Conservation (phyloP, 2,797 vertebrate species). For the Thaleichthys pacificus region DNA sequence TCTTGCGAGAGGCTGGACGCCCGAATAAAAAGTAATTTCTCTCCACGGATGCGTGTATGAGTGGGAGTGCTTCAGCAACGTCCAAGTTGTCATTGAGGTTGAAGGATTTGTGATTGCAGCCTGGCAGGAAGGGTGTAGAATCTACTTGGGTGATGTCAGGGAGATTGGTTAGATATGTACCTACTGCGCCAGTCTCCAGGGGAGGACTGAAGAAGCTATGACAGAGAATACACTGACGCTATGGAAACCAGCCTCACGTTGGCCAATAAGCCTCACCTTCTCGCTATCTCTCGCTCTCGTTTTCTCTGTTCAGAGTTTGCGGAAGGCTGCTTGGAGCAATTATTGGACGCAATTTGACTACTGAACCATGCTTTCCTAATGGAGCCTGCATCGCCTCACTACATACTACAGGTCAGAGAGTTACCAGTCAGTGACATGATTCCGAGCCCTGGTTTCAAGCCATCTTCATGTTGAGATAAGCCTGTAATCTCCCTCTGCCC, state of each 20-base stretch:
- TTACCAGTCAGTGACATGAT: background rate
- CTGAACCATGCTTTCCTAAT: too few relatives aligned
- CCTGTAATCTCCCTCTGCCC: background rate
- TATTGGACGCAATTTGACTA: too few relatives aligned
- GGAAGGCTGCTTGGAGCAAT: too few relatives aligned
- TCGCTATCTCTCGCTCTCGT: background rate
- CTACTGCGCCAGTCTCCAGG: background rate
- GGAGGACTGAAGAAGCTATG: background rate
- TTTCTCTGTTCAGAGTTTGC: too few relatives aligned
- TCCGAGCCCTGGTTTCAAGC: background rate
- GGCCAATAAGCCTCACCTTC: background rate
- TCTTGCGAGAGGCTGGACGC: background rate
- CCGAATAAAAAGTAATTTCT: constrained; percentile 1
- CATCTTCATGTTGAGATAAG: background rate
- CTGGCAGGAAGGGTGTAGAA: background rate
- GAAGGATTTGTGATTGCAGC: constrained; percentile 5
- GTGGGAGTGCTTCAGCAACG: background rate
- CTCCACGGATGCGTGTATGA: background rate
- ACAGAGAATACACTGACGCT: background rate
- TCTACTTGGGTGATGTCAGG: constrained; percentile 6
- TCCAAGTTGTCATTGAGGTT: constrained; percentile 6
- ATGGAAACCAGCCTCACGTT: background rate
- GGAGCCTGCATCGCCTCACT: too few relatives aligned
- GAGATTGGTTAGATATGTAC: background rate
- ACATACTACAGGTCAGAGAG: too few relatives aligned